Evolutionary conservation across 2,888 invertebrate species (phyloP).

Genomic region (Cybosia mesomella): DNA sequence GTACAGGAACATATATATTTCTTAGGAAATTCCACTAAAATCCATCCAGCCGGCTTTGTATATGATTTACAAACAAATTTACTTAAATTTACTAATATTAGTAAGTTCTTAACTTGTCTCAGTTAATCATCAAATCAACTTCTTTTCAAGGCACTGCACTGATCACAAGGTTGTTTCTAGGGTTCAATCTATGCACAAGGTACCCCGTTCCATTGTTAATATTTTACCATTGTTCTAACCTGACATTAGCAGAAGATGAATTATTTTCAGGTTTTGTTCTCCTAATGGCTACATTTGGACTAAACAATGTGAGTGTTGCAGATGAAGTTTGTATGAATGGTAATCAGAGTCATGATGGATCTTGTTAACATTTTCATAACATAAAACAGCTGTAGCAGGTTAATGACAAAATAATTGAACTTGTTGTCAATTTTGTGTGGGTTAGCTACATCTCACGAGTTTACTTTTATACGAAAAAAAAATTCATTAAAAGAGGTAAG

Average conservation of each 20-base stretch:
- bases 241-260: conserved; percentile 46
- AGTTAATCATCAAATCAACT: background rate
- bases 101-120: background rate
- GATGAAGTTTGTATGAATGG: conserved; percentile 21
- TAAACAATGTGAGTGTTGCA: conserved; percentile 28
- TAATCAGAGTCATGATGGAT: background rate
- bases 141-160: background rate
- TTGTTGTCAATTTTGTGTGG: background rate
- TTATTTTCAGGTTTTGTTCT: conserved; percentile 51
- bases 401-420: background rate
- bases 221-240: conserved; percentile 36
- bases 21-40: background rate
- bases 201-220: background rate
- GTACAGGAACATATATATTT: background rate
- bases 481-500: background rate
- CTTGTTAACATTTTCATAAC: background rate
- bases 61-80: background rate
- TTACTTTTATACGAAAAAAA: background rate
- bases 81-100: background rate
- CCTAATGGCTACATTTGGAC: conserved; percentile 37
- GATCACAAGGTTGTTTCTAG: background rate
- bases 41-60: background rate
- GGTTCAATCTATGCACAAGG: background rate
- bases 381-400: background rate
- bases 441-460: background rate